Base-by-base conservation (phyloP, 2,888 invertebrate genomes). In the Cantharis flavilabris region DNA sequence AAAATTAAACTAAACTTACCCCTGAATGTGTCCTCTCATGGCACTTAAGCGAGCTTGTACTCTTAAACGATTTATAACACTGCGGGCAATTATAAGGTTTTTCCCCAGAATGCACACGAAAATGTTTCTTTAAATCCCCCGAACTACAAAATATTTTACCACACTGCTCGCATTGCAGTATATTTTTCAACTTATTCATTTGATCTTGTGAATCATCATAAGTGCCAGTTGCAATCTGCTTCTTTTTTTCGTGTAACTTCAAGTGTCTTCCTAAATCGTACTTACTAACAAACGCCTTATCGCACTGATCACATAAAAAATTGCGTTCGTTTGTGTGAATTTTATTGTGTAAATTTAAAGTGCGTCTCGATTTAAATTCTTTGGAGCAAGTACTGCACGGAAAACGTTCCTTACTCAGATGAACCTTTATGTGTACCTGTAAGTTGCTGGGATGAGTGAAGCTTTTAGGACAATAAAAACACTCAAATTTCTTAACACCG, bases 281-380 rank as follows among this genome's bases (percentile, higher is more conserved):
- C 62, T 80, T 80, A 62, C 82, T 81, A 1, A 81, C 76, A 69
- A 83, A 83, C 1, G 83, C 83, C 71, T 83, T 83, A 7, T 83
- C 81, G 62, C 84, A 83, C 23, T 82, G 76, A 5, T 18, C 67
- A 65, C 84, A 83, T 65, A 83, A 81, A 78, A 80, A 83, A 69
- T 83, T 78, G 0, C 82, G 69, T 72, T 83, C 80, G 69, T 81
- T 83, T 13, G 81, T 77, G 72, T 83, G 83, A 63, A 82, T 79
- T 74, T 83, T 82, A 20, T 80, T 70, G 73, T 84, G 82, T 49
- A 82, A 75, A 10, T 69, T 33, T 67, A 82, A 73, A 9, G 82
- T 80, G 3, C 83, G 81, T 23, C 80, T 78, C 5, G 81, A 71
- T 80, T 81, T 83, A 69, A 83, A 83, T 71, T 78, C 78, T 72